Evolutionary conservation across 2,797 vertebrate genomes (phyloP).

Genomic region (Ceryle rudis): DNA sequence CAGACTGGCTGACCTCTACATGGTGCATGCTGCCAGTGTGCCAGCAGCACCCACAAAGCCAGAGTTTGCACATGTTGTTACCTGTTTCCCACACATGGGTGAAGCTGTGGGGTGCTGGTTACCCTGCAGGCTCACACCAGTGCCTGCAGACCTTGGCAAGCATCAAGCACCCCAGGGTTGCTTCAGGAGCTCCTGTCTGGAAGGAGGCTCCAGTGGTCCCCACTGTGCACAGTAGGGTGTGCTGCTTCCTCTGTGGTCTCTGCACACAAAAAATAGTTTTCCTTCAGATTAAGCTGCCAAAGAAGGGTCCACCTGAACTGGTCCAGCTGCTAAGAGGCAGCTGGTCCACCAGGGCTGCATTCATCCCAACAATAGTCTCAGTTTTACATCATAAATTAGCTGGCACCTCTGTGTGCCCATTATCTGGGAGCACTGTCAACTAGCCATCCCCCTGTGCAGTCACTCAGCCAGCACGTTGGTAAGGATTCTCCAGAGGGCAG

Average conservation of each 20-base stretch:
- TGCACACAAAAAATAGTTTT: background rate
- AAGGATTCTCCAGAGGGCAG: too few relatives aligned
- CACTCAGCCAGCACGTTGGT: background rate
- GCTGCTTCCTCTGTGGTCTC: background rate
- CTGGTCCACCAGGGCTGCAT: background rate
- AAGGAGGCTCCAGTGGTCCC: too few relatives aligned
- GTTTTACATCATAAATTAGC: background rate
- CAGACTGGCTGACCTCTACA: background rate
- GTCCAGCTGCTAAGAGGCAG: background rate
- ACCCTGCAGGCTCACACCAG: background rate
- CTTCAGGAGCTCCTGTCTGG: too few relatives aligned
- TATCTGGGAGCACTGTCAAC: too few relatives aligned
- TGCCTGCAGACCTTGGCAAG: fast-evolving
- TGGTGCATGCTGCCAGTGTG: fast-evolving
- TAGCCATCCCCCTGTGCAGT: background rate
- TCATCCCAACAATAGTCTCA: background rate
- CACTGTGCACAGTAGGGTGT: too few relatives aligned
- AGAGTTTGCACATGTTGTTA: background rate
- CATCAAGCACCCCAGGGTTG: fast-evolving
- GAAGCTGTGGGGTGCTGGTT: background rate
- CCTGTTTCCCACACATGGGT: fast-evolving
- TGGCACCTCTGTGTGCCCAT: too few relatives aligned
- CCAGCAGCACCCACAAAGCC: too few relatives aligned
- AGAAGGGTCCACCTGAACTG: background rate
- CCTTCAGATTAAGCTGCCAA: background rate